Conservation (phyloP, 2,113 vertebrate species). For the Octodon degus region DNA sequence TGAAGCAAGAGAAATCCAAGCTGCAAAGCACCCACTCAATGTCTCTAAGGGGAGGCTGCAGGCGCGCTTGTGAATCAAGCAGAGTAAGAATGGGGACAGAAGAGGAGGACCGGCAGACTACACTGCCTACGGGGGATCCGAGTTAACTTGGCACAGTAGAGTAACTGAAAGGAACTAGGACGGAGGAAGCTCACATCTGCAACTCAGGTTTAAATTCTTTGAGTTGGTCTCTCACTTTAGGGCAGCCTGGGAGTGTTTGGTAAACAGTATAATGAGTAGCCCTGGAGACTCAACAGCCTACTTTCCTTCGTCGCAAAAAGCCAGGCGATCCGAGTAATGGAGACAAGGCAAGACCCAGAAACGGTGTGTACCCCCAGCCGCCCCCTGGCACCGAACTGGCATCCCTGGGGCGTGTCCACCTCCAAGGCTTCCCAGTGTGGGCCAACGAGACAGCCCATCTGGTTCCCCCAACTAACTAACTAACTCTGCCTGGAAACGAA, state of each 20-base stretch:
- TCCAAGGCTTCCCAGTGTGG: neutral
- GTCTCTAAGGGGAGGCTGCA: neutral
- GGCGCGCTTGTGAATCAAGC: neutral
- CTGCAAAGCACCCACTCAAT: neutral
- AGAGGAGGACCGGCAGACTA: neutral
- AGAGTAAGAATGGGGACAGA: neutral
- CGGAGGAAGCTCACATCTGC: neutral
- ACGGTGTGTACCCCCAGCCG: neutral
- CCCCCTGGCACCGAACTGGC: neutral
- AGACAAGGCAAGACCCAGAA: neutral
- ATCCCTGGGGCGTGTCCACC: neutral
- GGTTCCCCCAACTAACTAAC: neutral
- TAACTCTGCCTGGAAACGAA: neutral
- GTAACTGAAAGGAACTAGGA: rapidly evolving
- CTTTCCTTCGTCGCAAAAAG: constrained; percentile 18
- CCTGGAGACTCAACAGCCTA: constrained; percentile 38
- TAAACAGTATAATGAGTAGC: constrained; percentile 51
- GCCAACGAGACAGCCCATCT: neutral
- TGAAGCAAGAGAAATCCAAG: constrained; percentile 27
- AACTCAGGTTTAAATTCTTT: constrained; percentile 25
- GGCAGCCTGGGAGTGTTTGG: neutral
- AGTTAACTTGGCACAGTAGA: neutral
- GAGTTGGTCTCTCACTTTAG: neutral
- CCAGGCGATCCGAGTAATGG: neutral
- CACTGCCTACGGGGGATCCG: neutral